Percentiles rank a stretch among this genome's conserved stretches.
Evolutionary conservation across 2,797 vertebrate species (phyloP).

Genomic region (Eulemur coronatus): DNA sequence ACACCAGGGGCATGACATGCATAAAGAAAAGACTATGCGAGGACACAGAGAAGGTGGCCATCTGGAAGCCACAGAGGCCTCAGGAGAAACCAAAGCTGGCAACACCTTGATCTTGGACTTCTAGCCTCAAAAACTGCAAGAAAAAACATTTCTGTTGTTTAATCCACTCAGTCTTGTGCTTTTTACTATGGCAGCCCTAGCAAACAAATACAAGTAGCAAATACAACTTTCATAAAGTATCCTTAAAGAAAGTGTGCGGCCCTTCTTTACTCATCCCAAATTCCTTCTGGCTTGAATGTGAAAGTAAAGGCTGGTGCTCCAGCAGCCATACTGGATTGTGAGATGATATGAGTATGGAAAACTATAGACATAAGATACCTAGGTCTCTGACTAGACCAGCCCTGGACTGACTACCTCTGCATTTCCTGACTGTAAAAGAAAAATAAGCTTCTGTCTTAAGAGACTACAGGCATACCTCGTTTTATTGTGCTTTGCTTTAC

Average conservation of each 20-base stretch:
- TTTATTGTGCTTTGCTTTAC: too few species aligned
- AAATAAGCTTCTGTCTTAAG: background rate
- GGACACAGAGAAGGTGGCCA: background rate
- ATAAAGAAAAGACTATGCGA: background rate
- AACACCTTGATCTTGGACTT: background rate
- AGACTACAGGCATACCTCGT: background rate
- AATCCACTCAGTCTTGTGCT: background rate
- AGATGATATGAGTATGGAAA: conserved; percentile 23
- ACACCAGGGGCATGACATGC: background rate
- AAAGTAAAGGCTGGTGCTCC: background rate
- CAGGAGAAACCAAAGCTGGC: background rate
- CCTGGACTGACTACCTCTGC: background rate
- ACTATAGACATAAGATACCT: background rate
- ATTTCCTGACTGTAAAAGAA: conserved; percentile 28
- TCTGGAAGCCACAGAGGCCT: background rate
- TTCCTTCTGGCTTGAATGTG: background rate
- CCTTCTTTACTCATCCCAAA: background rate
- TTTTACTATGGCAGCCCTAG: background rate
- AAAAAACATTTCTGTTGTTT: background rate
- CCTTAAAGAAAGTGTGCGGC: background rate
- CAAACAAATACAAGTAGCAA: conserved; percentile 19
- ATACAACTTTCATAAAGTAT: background rate
- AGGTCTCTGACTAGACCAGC: background rate
- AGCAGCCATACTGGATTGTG: background rate
- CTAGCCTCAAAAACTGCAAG: background rate